Evolutionary conservation across 2,797 vertebrate genomes (phyloP).

Genomic region (Phaenicophaeus curvirostris): DNA sequence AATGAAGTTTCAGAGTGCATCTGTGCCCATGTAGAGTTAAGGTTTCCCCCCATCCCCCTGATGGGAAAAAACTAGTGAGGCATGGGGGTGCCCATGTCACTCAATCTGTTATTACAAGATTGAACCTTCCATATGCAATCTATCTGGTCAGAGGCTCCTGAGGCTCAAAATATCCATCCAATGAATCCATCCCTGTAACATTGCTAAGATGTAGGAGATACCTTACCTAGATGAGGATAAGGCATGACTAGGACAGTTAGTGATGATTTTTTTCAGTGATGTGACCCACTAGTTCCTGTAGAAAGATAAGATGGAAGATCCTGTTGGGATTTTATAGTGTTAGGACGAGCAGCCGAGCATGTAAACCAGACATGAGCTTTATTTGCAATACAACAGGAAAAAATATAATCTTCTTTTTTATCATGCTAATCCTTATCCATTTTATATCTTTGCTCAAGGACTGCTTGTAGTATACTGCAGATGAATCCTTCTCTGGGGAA

Average conservation of each 20-base stretch:
- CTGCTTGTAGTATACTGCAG: not conserved
- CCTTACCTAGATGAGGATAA: not conserved
- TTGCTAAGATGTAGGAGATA: not conserved
- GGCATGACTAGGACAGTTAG: not conserved
- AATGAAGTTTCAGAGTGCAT: not conserved
- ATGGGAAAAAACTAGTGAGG: not conserved
- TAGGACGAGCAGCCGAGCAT: not conserved
- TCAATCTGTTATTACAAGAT: not conserved
- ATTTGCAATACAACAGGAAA: not conserved
- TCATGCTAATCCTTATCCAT: slow-evolving; percentile 18
- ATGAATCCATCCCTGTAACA: not conserved
- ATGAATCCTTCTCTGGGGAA: slow-evolving; percentile 2
- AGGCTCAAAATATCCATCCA: not conserved
- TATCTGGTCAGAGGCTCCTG: not conserved
- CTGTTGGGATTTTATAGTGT: not conserved
- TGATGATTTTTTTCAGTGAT: not conserved
- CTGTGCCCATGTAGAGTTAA: not conserved
- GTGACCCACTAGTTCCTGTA: not conserved
- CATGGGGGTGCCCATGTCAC: not conserved
- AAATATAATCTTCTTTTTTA: not conserved
- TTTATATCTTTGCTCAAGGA: slow-evolving; percentile 22
- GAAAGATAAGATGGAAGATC: not conserved
- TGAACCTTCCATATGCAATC: not conserved
- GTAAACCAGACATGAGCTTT: not conserved
- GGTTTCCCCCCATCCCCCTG: fast-evolving